These are phyloP conservation scores for Ascidia mentula DNA, from an alignment of 23 tunicate species.

Conservation along the genomic window DNA sequence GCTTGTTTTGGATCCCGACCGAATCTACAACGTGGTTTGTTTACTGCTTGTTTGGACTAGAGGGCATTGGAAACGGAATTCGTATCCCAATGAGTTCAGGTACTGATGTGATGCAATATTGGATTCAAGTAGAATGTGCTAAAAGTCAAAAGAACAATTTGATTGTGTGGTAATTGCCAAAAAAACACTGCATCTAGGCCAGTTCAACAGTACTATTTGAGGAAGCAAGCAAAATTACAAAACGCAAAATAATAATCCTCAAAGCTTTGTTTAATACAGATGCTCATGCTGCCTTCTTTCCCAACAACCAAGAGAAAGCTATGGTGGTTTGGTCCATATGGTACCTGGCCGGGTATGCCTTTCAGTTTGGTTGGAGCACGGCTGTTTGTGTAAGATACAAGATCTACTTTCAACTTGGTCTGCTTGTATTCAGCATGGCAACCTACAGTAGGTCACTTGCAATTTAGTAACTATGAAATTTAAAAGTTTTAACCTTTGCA, in stretches of 20 bases:
- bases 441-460: too few relatives aligned
- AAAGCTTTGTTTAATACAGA: too few relatives aligned
- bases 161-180: too few relatives aligned
- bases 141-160: too few relatives aligned
- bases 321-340: neutral
- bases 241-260: too few relatives aligned
- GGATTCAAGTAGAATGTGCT: too few relatives aligned
- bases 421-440: neutral
- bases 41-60: neutral
- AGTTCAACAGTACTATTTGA: too few relatives aligned
- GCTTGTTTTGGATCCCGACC: conserved; percentile 9
- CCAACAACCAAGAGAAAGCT: conserved; percentile 12
- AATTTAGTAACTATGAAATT: too few relatives aligned
- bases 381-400: neutral
- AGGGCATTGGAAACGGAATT: neutral
- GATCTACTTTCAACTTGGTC: conserved; percentile 1
- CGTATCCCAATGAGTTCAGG: neutral
- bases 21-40: conserved; percentile 16
- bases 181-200: too few relatives aligned
- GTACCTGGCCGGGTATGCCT: neutral
- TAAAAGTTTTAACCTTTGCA: too few relatives aligned
- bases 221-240: too few relatives aligned
- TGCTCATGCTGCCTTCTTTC: neutral
- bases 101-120: too few relatives aligned
- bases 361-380: conserved; percentile 19